phyloP scores from a whole-genome alignment of 2,888 invertebrate genomes.

The Athetis lepigone region DNA sequence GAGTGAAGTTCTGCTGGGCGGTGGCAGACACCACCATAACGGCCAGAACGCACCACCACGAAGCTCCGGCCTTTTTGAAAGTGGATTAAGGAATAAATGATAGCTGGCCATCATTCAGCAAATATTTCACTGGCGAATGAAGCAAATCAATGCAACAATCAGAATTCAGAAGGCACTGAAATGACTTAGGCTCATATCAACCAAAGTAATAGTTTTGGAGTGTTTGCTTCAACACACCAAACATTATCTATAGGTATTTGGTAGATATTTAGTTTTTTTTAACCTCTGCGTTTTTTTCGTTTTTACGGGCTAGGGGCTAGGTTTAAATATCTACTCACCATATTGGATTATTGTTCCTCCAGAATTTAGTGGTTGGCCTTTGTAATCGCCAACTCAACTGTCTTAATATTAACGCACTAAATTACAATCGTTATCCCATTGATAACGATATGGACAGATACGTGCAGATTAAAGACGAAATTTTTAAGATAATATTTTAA shows the following conservation, averaged over 20 bases:
- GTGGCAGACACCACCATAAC: conserved; percentile 71
- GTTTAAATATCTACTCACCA: conserved; percentile 64
- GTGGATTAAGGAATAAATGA: background rate
- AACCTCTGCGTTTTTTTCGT: too few relatives aligned
- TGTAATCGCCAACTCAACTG: conserved; percentile 80
- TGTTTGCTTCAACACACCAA: conserved; percentile 1
- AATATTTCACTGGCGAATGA: too few relatives aligned
- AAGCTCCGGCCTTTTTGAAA: conserved; percentile 63
- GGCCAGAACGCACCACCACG: conserved; percentile 72
- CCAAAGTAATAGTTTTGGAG: conserved; percentile 11
- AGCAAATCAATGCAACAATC: too few relatives aligned
- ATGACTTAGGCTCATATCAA: background rate
- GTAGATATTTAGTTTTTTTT: too few relatives aligned
- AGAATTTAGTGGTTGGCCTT: conserved; percentile 74
- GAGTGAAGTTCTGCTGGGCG: conserved; percentile 81
- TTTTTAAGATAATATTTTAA: conserved; percentile 70
- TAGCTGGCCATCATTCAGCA: background rate
- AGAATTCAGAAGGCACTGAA: conserved; percentile 8
- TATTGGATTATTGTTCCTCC: conserved; percentile 51
- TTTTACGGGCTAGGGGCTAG: too few relatives aligned
- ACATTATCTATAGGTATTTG: conserved; percentile 2
- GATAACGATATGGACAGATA: conserved; percentile 80
- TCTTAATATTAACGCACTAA: conserved; percentile 72
- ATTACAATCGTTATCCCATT: conserved; percentile 78
- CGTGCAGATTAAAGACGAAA: conserved; percentile 75